Evolutionary conservation across 2,113 vertebrate genomes (phyloP), one percentile per base, ranked within the genome.

Genomic region (Corynorhinus townsendii): DNA sequence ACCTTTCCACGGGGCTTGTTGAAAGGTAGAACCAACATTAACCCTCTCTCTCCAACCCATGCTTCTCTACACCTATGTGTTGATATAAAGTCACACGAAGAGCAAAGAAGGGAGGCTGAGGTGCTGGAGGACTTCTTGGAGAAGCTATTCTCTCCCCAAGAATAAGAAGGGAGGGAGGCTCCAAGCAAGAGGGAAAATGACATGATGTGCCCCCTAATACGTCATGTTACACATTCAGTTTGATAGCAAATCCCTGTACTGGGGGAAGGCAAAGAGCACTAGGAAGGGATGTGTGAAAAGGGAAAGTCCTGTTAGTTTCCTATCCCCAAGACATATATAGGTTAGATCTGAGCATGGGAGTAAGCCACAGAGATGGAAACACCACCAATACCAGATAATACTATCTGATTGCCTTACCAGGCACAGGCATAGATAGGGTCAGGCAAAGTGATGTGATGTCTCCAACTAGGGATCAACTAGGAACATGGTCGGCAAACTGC

Each of bases 1-100:
- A 68, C 33, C 47, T 45, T 43, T 43, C 45, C 38, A 20, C 0
- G 30, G 68, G 49, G 35, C 28, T n/a, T 71, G n/a, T 7, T 83
- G 73, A 56, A 52, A 75, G n/a, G 45, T n/a, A 45, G 19, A 84
- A 79, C 26, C 5, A 49, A 59, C 7, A 43, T 45, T 11, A 19
- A 45, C 28, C 3, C 4, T 26, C 7, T 33, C 24, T 24, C 11
- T 64, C 35, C 14, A 26, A 4, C 24, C 35, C 5, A 22, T 0
- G 3, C 43, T 64, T 35, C 9, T 4, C 11, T 26, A 33, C 0
- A 10, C 4, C 30, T 4, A 45, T 15, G 49, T 28, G 14, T 19
- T 56, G 66, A 10, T 71, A 19, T 8, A 56, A 71, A 17, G 3
- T 28, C 26, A 35, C 75, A 82, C 2, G 17, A 56, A 52, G 52